A percentile compares a stretch with the other conserved stretches of the same genome.
Evolutionary conservation across 2,888 invertebrate species (phyloP).

Genomic region (Tenthredo notha): DNA sequence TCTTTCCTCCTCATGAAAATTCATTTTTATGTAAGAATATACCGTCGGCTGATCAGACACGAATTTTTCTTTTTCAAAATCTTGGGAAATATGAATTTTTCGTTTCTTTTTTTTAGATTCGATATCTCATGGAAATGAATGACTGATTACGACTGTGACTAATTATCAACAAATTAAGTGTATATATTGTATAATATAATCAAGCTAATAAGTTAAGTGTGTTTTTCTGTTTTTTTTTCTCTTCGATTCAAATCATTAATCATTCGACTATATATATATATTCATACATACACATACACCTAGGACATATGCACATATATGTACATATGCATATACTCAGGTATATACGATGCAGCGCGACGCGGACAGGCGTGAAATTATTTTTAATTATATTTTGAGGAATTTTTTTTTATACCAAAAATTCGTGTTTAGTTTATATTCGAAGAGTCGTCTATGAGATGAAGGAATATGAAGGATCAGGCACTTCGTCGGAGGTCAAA

Average conservation of each 20-base stretch:
- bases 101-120: background rate
- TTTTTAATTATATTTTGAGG: background rate
- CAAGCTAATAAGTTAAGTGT: too few species aligned
- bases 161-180: background rate
- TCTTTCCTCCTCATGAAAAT: too few species aligned
- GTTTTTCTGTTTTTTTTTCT: too few species aligned
- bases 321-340: background rate
- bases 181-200: background rate
- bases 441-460: too few species aligned
- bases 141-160: background rate
- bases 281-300: background rate
- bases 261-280: background rate
- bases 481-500: background rate
- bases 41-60: conserved; percentile 3
- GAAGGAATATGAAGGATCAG: background rate
- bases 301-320: background rate
- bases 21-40: background rate
- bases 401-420: background rate
- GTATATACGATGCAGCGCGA: background rate
- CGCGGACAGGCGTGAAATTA: background rate
- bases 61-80: background rate
- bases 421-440: background rate
- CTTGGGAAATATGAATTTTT: background rate
- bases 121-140: background rate
- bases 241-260: background rate